Percentiles rank a stretch among this genome's conserved stretches.
Evolutionary conservation across 2,888 invertebrate genomes (phyloP).

Genomic region (Melanchra persicariae): DNA sequence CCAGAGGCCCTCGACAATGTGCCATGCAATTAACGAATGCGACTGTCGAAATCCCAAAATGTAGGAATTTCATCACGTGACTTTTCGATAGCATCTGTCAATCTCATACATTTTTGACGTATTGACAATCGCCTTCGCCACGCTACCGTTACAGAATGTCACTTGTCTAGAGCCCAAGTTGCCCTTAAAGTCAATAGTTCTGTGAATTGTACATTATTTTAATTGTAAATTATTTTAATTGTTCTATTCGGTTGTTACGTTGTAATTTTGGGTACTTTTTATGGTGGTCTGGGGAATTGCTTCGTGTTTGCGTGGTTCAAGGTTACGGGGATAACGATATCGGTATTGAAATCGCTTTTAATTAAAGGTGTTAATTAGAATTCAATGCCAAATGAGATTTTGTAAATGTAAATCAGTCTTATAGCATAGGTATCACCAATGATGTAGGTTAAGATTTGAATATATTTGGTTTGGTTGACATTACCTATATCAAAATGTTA

Average conservation of each 20-base stretch:
- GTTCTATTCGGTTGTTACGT: neutral
- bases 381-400: neutral
- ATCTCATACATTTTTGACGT: too few relatives aligned
- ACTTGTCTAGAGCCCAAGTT: too few relatives aligned
- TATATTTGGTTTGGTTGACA: neutral
- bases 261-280: neutral
- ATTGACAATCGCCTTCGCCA: too few relatives aligned
- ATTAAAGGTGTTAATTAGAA: too few relatives aligned
- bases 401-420: neutral
- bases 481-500: neutral
- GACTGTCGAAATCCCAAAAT: too few relatives aligned
- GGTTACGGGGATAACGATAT: neutral
- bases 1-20: too few relatives aligned
- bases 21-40: too few relatives aligned
- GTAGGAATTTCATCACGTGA: too few relatives aligned
- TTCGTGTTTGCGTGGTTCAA: neutral
- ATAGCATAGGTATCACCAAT: too few relatives aligned
- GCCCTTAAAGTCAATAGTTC: slow-evolving; percentile 12
- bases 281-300: slow-evolving; percentile 17
- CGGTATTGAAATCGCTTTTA: neutral
- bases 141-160: too few relatives aligned
- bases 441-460: neutral
- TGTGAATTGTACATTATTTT: slow-evolving; percentile 19
- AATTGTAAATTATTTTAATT: slow-evolving; percentile 22
- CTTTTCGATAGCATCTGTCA: too few relatives aligned